phyloP scores from a whole-genome alignment of 2,113 vertebrate genomes.

The Anhinga rufa region DNA sequence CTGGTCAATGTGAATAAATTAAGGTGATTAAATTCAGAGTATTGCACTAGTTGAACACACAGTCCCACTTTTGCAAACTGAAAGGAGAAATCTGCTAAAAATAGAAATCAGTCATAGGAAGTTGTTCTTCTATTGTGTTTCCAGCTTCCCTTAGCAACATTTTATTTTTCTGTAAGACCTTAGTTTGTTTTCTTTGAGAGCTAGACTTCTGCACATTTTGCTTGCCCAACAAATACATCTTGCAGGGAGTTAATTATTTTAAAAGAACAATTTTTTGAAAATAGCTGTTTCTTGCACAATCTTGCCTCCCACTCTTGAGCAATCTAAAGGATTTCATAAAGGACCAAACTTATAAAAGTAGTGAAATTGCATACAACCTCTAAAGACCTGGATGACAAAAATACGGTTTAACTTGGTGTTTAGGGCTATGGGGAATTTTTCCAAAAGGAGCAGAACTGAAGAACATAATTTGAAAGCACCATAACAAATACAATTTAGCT shows the following conservation, averaged over 20 bases:
- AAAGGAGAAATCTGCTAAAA: neutral
- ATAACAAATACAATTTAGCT: neutral
- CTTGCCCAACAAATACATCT: neutral
- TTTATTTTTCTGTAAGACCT: neutral
- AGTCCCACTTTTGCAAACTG: neutral
- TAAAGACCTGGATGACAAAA: neutral
- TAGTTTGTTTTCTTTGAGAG: neutral
- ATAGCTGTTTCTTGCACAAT: neutral
- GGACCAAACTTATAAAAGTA: neutral
- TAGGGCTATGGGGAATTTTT: neutral
- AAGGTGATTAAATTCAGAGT: neutral
- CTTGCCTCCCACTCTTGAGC: neutral
- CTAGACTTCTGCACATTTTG: neutral
- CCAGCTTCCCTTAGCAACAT: neutral
- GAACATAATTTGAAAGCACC: neutral
- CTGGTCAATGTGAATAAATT: conserved; percentile 46
- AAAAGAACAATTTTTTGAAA: neutral
- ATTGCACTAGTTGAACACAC: neutral
- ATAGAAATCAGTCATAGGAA: neutral
- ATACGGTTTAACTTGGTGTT: neutral
- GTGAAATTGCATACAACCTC: neutral
- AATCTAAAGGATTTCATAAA: neutral
- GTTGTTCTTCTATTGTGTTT: neutral
- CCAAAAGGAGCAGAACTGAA: neutral
- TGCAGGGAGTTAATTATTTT: neutral